Base-by-base conservation (phyloP, 2,888 invertebrate genomes). In the Eupelmus urozonus region DNA sequence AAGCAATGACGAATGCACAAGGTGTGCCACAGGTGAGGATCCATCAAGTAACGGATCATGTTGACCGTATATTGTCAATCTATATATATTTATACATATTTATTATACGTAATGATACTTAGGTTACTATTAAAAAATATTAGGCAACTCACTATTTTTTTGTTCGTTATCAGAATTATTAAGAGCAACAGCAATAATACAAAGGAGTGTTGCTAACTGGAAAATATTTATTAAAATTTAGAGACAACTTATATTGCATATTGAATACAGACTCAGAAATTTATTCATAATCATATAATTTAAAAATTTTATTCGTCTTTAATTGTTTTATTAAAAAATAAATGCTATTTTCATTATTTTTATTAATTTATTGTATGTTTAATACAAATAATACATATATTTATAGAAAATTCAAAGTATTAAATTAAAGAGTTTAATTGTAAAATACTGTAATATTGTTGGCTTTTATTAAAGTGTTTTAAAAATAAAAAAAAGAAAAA, bases 21-120 rank as follows among this genome's bases (percentile, higher is more conserved):
- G 82, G 79, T 85, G 79, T 85, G 86, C 82, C 82, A 85, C 89
- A 89, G 89, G 89, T 89, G 89, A 89, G 89, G 87, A 86, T 86
- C 85, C 86, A 86, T 85, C 85, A 84, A 81, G 84, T 85, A 85
- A 85, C 78, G 80, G 82, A 83, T 79, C 80, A 83, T 82, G 73
- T 82, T 82, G 81, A 83, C 82, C 81, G 71, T 82, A 76, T 42
- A 62, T 73, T 74, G 76, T 76, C 75, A 78, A 76, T 80, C 67
- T 69, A 75, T 67, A 73, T 65, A 51, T 65, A 73, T 18, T 34
- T 73, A 13, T 49, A 51, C 57, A 63, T 42, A 51, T 66, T 9
- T 51, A 57, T 57, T 74, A 65, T 63, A 67, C 29, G 69, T 76
- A 59, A 73, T 25, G 4, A 70, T 73, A 74, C 25, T 60, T 78